Evolutionary conservation across 1,140 invertebrate genomes (phyloP), one percentile per base, ranked within the genome.

Genomic region (Hylyphantes graminicola): DNA sequence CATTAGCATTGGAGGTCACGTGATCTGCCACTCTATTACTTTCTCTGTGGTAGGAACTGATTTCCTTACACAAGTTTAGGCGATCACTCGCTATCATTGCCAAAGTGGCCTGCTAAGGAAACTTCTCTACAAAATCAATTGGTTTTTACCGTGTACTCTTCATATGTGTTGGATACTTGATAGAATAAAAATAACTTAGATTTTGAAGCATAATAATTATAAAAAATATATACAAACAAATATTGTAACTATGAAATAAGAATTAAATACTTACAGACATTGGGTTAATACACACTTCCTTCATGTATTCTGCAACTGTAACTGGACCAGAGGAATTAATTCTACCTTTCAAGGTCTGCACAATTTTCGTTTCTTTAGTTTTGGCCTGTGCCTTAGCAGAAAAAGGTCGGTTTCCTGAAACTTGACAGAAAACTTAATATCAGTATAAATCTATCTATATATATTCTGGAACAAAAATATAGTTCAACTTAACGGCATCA

Each of bases 251-350:
- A 65, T 19, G 61, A 64, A 64, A 5, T 64, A 64, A 7, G 11
- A 55, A 17, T 54, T 48, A n/a, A n/a, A 86, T 78, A 86, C 89
- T 89, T 88, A 91, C 91, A 79, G 92, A 55, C 78, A 90, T 90
- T 5, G 96, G 94, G 91, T 96, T 95, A n/a, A 94, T 96, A 48
- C 97, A 91, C 59, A 96, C 94, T 89, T 96, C 93, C 89, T 94
- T 94, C 98, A 99, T 99, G 87, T 98, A 99, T 87, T 98, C 96
- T 15, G 95, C 94, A 2, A 99, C 93, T 10, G 96, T 94, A 12
- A 99, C 93, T 3, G 97, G 97, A 0, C 98, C 98, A 81, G 81
- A 75, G 51, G 76, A 72, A 5, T 61, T 70, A 53, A 86, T 80
- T 76, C 86, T 73, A 7, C 51, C 21, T 72, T 73, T 84, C 64